Evolutionary conservation across 1,140 invertebrate species (phyloP).

Genomic region (Carposina sasakii): DNA sequence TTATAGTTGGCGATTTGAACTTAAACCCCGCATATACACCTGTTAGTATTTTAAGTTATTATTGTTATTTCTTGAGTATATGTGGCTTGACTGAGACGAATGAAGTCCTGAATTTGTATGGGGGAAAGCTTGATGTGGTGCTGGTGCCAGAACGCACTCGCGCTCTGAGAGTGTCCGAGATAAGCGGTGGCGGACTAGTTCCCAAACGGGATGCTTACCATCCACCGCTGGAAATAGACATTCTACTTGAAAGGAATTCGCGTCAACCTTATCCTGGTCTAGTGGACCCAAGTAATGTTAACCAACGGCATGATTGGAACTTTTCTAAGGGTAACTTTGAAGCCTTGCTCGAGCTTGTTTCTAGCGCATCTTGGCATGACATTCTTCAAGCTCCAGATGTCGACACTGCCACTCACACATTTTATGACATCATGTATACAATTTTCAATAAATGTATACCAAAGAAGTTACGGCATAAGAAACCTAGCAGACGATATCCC

Average conservation of each 20-base stretch:
- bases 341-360: neutral
- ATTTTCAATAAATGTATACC: constrained; percentile 1
- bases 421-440: neutral
- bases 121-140: constrained; percentile 1
- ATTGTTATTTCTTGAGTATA: constrained; percentile 5
- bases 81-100: constrained; percentile 1
- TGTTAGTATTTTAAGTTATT: neutral
- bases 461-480: neutral
- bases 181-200: neutral
- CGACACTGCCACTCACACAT: neutral
- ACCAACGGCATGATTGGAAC: constrained; percentile 1
- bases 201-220: constrained; percentile 1
- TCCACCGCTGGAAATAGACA: neutral
- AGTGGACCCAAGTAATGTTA: constrained; percentile 1
- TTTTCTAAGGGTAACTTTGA: neutral
- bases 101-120: constrained; percentile 3
- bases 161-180: neutral
- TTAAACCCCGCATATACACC: constrained; percentile 1
- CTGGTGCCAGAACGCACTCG: neutral
- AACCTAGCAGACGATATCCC: neutral
- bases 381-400: neutral
- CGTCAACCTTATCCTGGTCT: neutral
- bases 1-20: constrained; percentile 3
- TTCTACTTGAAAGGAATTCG: neutral
- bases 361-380: neutral